Percentiles rank a stretch among this genome's conserved stretches.
Evolutionary conservation across 92 coral and sea anemone species (phyloP).

Genomic region (Siderastrea radians): DNA sequence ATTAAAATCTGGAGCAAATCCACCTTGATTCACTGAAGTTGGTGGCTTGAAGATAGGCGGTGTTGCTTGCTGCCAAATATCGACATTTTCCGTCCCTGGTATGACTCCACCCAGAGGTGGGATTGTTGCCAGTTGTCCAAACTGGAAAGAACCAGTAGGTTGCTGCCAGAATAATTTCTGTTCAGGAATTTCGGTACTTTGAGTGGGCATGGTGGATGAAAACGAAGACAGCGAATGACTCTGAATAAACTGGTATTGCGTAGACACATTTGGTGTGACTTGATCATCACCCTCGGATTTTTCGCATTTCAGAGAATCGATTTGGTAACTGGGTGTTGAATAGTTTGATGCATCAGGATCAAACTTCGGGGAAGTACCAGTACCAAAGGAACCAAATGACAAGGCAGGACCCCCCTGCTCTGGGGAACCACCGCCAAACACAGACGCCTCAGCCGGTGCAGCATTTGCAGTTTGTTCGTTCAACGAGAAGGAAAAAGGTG

Average conservation of each 20-base stretch:
- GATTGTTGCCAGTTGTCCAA: constrained; percentile 55
- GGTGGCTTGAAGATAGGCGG: constrained; percentile 31
- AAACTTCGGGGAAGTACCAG: constrained; percentile 61
- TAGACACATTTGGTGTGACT: neutral
- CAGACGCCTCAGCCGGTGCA: constrained; percentile 15
- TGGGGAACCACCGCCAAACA: constrained; percentile 49
- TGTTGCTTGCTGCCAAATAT: constrained; percentile 69
- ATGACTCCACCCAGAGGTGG: constrained; percentile 76
- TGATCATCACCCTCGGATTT: constrained; percentile 22
- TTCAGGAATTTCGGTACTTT: constrained; percentile 4
- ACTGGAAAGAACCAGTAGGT: constrained; percentile 57
- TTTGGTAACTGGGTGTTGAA: constrained; percentile 32
- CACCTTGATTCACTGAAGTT: neutral
- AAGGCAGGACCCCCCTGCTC: constrained; percentile 26
- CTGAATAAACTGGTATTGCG: neutral
- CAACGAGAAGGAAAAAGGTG: constrained; percentile 5
- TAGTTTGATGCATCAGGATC: constrained; percentile 46
- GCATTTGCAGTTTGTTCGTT: constrained; percentile 4
- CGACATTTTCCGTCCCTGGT: constrained; percentile 51
- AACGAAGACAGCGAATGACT: constrained; percentile 12
- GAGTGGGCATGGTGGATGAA: neutral
- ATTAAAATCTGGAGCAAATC: neutral
- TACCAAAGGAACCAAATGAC: constrained; percentile 75
- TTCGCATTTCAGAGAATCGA: constrained; percentile 46
- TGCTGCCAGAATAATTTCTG: constrained; percentile 80